These are phyloP conservation scores for Psilopogon haemacephalus DNA, from an alignment of 2,113 vertebrate species.

Conservation along the genomic window DNA sequence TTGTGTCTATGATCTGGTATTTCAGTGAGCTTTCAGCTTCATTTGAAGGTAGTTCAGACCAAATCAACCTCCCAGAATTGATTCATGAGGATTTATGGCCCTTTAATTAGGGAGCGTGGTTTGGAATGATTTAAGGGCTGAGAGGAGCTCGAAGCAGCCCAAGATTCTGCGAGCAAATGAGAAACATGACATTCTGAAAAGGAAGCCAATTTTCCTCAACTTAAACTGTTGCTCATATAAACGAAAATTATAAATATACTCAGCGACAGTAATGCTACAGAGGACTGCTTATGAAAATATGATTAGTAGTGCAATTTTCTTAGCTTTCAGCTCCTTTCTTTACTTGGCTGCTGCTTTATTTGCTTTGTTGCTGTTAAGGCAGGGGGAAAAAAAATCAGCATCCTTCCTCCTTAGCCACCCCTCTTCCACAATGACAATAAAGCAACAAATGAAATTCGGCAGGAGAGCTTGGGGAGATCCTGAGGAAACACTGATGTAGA, in stretches of 20 bases:
- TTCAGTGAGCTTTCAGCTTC: slow-evolving; percentile 63
- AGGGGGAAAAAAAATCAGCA: slow-evolving; percentile 61
- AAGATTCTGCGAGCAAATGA: slow-evolving; percentile 74
- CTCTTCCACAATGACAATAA: slow-evolving; percentile 43
- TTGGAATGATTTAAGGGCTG: slow-evolving; percentile 76
- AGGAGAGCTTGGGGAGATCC: background rate
- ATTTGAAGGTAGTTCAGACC: slow-evolving; percentile 72
- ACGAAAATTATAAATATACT: slow-evolving; percentile 76
- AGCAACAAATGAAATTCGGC: slow-evolving; percentile 38
- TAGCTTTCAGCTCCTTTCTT: slow-evolving; percentile 58
- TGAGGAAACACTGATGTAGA: background rate
- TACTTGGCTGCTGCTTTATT: background rate
- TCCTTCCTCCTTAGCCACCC: slow-evolving; percentile 8
- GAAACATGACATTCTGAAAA: slow-evolving; percentile 83
- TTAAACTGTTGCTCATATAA: slow-evolving; percentile 79
- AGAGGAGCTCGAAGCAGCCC: slow-evolving; percentile 69
- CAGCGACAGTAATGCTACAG: slow-evolving; percentile 72
- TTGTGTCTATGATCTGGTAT: slow-evolving; percentile 23
- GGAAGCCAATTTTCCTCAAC: slow-evolving; percentile 78
- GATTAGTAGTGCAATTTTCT: slow-evolving; percentile 73
- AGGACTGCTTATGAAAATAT: slow-evolving; percentile 68
- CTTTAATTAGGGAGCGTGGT: slow-evolving; percentile 76
- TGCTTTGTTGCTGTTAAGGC: too few relatives aligned
- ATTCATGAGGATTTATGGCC: slow-evolving; percentile 69
- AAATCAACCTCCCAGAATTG: slow-evolving; percentile 72